Evolutionary conservation across 2,113 vertebrate species (phyloP).

Genomic region (Raja brachyura): DNA sequence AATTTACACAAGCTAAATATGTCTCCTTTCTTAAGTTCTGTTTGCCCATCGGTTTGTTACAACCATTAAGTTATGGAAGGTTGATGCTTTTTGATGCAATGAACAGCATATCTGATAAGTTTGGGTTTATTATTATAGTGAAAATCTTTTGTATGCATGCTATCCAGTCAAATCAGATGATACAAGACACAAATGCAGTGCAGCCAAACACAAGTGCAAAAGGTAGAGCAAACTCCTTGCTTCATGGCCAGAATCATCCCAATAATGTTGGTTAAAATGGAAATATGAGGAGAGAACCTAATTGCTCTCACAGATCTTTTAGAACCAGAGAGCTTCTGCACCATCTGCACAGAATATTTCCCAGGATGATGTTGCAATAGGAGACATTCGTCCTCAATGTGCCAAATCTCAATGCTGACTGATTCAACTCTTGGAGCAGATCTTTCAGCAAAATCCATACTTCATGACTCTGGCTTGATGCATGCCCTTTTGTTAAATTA

Average conservation of each 20-base stretch:
- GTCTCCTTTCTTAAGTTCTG: too few relatives aligned
- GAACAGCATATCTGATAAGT: too few relatives aligned
- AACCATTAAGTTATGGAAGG: too few relatives aligned
- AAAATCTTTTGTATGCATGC: too few relatives aligned
- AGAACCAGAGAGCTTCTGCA: neutral
- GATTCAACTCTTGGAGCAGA: neutral
- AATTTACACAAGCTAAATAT: too few relatives aligned
- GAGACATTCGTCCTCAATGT: neutral
- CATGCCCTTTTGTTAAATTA: neutral
- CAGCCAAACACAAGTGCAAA: too few relatives aligned
- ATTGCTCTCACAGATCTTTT: neutral
- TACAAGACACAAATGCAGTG: too few relatives aligned
- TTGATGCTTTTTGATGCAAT: too few relatives aligned
- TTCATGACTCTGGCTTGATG: neutral
- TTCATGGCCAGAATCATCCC: neutral
- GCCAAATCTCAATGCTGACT: neutral
- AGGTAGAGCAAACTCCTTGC: neutral
- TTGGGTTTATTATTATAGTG: too few relatives aligned
- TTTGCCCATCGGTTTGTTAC: too few relatives aligned
- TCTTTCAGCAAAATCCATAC: neutral
- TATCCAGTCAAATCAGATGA: too few relatives aligned
- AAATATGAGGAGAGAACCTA: neutral
- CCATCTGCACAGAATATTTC: neutral
- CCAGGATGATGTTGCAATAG: neutral
- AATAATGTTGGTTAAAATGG: neutral